A percentile compares a stretch with the other conserved stretches of the same genome.
Conservation (phyloP, 2,888 invertebrate species). For the Flabesymbios commensalis region DNA sequence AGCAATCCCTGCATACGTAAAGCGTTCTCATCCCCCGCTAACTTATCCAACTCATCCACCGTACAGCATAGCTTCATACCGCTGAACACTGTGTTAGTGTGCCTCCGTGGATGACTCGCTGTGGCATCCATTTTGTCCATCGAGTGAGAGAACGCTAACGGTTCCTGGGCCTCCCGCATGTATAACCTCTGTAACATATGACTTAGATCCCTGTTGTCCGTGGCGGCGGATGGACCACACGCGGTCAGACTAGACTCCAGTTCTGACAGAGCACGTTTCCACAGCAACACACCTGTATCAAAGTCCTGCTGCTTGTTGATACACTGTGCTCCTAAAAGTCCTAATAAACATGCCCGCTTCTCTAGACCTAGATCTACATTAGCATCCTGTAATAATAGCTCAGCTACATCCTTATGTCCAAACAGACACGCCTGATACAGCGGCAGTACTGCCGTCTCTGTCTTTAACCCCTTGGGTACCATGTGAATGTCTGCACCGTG, state of each 20-base stretch:
- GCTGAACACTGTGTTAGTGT: no score
- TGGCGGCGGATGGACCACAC: no score
- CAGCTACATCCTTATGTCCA: neutral
- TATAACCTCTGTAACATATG: no score
- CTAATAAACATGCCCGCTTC: neutral
- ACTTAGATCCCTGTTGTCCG: no score
- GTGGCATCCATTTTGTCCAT: no score
- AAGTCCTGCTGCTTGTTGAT: neutral
- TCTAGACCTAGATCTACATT: neutral
- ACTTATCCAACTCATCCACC: conserved; percentile 37
- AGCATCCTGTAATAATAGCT: neutral
- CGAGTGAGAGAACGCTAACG: no score
- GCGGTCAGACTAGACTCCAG: no score
- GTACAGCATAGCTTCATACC: conserved; percentile 39
- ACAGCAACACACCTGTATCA: neutral
- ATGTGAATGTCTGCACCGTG: conserved; percentile 19
- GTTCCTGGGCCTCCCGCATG: no score
- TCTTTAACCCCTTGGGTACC: conserved; percentile 10
- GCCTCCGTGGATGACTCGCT: no score
- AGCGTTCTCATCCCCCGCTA: conserved; percentile 36
- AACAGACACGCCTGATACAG: neutral
- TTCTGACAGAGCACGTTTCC: neutral
- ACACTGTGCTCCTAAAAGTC: neutral
- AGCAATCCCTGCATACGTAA: conserved; percentile 66
- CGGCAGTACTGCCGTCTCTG: neutral